These are phyloP conservation scores for Dreissena rostriformis DNA, from an alignment of 1,140 invertebrate species.

Conservation along the genomic window DNA sequence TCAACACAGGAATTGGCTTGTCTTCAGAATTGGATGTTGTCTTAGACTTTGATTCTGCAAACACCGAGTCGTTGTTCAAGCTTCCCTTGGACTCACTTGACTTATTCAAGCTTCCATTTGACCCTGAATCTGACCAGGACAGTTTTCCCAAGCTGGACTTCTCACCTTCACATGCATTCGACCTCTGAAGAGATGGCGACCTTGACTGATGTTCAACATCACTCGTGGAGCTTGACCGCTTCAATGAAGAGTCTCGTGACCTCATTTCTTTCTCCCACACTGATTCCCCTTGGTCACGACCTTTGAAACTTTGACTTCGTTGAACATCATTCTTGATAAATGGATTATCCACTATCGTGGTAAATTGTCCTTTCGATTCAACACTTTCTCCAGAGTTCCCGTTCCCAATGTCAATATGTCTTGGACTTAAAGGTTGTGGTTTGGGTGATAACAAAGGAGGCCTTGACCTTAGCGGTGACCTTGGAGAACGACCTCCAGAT, in stretches of 20 bases:
- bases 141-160: slow-evolving; percentile 39
- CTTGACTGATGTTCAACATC: slow-evolving; percentile 2
- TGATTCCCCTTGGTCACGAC: slow-evolving; percentile 38
- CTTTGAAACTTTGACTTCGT: slow-evolving; percentile 24
- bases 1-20: slow-evolving; percentile 40
- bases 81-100: slow-evolving; percentile 38
- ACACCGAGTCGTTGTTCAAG: slow-evolving; percentile 1
- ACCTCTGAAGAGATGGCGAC: slow-evolving; percentile 13
- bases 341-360: slow-evolving; percentile 51
- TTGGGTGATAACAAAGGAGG: not conserved
- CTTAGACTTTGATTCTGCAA: slow-evolving; percentile 23
- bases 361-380: slow-evolving; percentile 55
- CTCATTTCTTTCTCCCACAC: slow-evolving; percentile 53
- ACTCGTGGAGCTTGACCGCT: slow-evolving; percentile 34
- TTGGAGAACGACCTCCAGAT: slow-evolving; percentile 14
- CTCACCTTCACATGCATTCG: slow-evolving; percentile 34
- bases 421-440: not conserved
- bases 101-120: slow-evolving; percentile 34
- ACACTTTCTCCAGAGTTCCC: slow-evolving; percentile 20
- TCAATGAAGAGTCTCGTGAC: slow-evolving; percentile 46
- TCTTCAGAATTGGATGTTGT: slow-evolving; percentile 7
- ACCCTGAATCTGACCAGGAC: slow-evolving; percentile 52
- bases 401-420: not conserved
- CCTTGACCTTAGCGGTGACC: slow-evolving; percentile 4
- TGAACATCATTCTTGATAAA: slow-evolving; percentile 54